phyloP scores from a whole-genome alignment of 2,113 vertebrate genomes.

The Sapajus apella region DNA sequence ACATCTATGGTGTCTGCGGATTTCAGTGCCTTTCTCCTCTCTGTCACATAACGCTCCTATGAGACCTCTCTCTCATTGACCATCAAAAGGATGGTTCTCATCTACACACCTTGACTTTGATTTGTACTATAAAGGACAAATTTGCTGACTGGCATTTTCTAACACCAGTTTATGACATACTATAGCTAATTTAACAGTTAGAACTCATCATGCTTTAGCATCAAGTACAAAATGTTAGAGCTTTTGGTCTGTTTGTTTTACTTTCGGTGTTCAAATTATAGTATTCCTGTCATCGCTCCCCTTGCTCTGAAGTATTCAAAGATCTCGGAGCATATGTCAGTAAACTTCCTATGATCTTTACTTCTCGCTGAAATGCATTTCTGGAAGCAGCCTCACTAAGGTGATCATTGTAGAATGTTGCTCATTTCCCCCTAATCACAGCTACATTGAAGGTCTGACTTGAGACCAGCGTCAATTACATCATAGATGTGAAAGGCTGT shows the following conservation, averaged over 20 bases:
- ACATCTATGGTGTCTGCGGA: neutral
- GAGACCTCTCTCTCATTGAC: neutral
- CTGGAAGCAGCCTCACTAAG: neutral
- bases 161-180: neutral
- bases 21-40: neutral
- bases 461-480: neutral
- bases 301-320: neutral
- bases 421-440: neutral
- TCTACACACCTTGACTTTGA: neutral
- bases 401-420: neutral
- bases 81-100: neutral
- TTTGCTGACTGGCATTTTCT: neutral
- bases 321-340: neutral
- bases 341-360: neutral
- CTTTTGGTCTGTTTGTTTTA: neutral
- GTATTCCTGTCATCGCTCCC: neutral
- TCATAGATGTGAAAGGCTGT: neutral
- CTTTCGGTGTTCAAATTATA: neutral
- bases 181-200: neutral
- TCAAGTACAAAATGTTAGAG: neutral
- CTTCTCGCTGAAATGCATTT: neutral
- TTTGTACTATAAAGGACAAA: neutral
- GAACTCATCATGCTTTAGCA: neutral
- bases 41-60: accelerated
- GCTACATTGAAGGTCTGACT: neutral